Evolutionary conservation across 1,140 invertebrate genomes (phyloP), one percentile per base, ranked within the genome.

Genomic region (Cephus cinctus): DNA sequence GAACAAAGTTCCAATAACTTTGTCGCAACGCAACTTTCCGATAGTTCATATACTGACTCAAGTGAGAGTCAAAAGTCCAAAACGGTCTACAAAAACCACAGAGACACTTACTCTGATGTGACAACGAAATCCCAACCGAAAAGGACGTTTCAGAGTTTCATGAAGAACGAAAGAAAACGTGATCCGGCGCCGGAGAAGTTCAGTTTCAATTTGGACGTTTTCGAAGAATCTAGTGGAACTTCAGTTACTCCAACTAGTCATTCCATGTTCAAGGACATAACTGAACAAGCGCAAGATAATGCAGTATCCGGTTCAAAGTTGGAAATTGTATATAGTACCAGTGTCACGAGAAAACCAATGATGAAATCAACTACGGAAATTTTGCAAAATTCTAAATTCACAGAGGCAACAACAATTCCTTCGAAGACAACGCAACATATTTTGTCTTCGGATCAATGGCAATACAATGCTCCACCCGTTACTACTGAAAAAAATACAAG

Each of bases 361-460:
- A 52, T 9, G 8, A 43, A 25, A 34, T 43, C 38, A 5, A 8
- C 52, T 30, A n/a, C n/a, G 25, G 50, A 41, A 38, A 12, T 31
- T 16, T 51, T 32, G 21, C 23, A 35, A 41, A 47, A 20, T 16
- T 16, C 19, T 27, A 50, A 8, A 43, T 35, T 15, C 45, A 30
- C 16, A 20, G 43, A 45, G 19, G 14, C 19, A 18, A 36, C 31
- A 14, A 51, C 47, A 4, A 47, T 49, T 16, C 49, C 56, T 2
- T 31, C 34, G 8, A 58, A 58, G 20, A 47, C 61, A 5, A 52
- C 49, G 2, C 23, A 47, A 11, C 47, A 62, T 50, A 25, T 65
- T 35, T 38, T 71, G 16, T 50, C 52, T 0, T 63, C 57, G 0
- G 59, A 69, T 27, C 65, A 73, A 32, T 74, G 71, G 71, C 65